Base-by-base conservation (phyloP, 2,113 vertebrate genomes). In the Psittacus erithacus region DNA sequence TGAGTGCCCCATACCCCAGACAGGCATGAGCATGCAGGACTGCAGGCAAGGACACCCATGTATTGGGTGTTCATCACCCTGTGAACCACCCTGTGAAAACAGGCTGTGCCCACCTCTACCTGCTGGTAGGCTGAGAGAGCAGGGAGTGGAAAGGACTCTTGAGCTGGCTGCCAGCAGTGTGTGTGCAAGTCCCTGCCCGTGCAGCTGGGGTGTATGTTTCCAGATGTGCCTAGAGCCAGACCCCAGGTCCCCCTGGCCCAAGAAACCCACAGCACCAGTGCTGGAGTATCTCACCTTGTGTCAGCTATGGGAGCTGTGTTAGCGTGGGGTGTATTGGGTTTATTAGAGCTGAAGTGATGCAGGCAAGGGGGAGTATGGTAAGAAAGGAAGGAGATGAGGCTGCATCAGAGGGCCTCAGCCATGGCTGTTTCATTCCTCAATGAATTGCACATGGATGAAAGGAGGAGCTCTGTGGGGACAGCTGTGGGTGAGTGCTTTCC, bases 161-260 rank as follows among this genome's bases (percentile, higher is more conserved):
- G 6, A 43, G 38, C 16, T 18, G 39, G 57, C n/a, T 88, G 57
- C 68, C 50, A 44, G n/a, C 39, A 39, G 47, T 0, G 0, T 22
- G 62, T 2, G 1, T 17, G 20, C 2, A 1, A 35, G 19, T 63
- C 41, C 31, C 35, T 78, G 65, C 52, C 39, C 1, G 0, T 43
- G 44, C 41, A 31, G 1, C 23, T 27, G 74, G n/a, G 14, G 8
- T 19, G 50, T 20, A 75, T 29, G 39, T 50, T 59, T 27, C 79
- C 49, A 59, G 22, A 6, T 27, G 39, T 10, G 33, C 31, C 59
- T 23, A 3, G 39, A 75, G 57, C 17, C 41, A 67, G 38, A 27
- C 3, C 7, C 27, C 33, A 23, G 16, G 12, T 39, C 20, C 17
- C 7, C 17, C 20, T 31, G 47, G 31, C 50, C 33, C 28, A 11